Percentiles rank a stretch among this genome's conserved stretches.
phyloP scores from a whole-genome alignment of 2,797 vertebrate species.

The Meda fulgida region DNA sequence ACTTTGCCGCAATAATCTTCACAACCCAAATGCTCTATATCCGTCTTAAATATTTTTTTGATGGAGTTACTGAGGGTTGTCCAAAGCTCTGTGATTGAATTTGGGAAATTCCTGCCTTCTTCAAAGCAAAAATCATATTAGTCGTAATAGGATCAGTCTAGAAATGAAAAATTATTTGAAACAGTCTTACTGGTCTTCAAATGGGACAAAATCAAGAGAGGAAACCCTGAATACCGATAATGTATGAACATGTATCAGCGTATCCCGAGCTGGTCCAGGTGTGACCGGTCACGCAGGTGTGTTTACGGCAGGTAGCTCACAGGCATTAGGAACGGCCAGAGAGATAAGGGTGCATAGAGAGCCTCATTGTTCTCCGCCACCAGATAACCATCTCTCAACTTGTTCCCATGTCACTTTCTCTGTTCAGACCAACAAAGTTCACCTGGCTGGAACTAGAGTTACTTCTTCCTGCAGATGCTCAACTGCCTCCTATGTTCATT shows the following conservation, averaged over 20 bases:
- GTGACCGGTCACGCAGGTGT: constrained; percentile 58
- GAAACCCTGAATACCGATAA: neutral
- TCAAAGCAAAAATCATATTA: neutral
- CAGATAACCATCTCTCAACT: constrained; percentile 62
- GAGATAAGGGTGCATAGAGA: constrained; percentile 75
- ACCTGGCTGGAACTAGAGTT: constrained; percentile 29
- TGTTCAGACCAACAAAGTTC: constrained; percentile 38
- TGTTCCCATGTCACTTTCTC: constrained; percentile 61
- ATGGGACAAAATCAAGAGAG: neutral
- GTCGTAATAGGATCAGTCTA: neutral
- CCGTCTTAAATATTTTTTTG: constrained; percentile 14
- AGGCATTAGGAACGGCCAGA: constrained; percentile 67
- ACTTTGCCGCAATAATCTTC: constrained; percentile 11
- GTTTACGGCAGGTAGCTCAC: constrained; percentile 51
- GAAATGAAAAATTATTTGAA: neutral
- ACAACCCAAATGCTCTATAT: constrained; percentile 4
- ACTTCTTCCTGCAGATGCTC: neutral
- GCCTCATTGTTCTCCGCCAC: constrained; percentile 73
- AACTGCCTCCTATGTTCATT: neutral
- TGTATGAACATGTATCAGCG: constrained; percentile 31
- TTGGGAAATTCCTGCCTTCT: neutral
- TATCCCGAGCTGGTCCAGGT: constrained; percentile 25
- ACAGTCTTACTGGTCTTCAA: neutral
- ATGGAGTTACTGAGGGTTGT: constrained; percentile 1
- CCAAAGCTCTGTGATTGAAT: constrained; percentile 16